Evolutionary conservation across 1,140 invertebrate species (phyloP).

Genomic region (Elysia chlorotica): DNA sequence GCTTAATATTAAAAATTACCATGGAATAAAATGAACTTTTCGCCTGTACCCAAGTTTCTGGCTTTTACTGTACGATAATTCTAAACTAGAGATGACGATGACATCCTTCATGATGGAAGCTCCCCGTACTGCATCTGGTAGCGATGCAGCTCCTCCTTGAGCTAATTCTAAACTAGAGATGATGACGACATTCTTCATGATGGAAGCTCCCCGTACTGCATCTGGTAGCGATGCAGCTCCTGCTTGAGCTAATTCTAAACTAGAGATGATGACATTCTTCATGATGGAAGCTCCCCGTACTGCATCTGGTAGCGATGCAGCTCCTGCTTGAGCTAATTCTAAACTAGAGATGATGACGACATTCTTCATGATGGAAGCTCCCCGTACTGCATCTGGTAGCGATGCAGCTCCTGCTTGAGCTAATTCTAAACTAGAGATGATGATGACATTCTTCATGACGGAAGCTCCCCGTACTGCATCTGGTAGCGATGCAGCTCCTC

Average conservation of each 20-base stretch:
- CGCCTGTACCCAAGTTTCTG: too few species aligned
- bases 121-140: slow-evolving; percentile 10
- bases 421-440: background rate
- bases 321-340: slow-evolving; percentile 3
- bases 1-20: too few species aligned
- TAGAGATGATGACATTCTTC: background rate
- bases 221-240: slow-evolving; percentile 1
- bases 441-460: background rate
- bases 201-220: slow-evolving; percentile 11
- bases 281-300: slow-evolving; percentile 3
- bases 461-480: slow-evolving; percentile 8
- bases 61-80: too few species aligned
- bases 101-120: background rate
- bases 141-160: background rate
- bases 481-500: slow-evolving; percentile 2
- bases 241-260: background rate
- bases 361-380: background rate
- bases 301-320: slow-evolving; percentile 1
- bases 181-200: background rate
- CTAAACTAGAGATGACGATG: background rate
- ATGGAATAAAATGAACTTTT: too few species aligned
- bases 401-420: background rate
- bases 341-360: background rate
- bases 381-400: slow-evolving; percentile 9
- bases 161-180: background rate